Conservation (phyloP, 1,140 invertebrate genomes). For the Magallana ariakensis region DNA sequence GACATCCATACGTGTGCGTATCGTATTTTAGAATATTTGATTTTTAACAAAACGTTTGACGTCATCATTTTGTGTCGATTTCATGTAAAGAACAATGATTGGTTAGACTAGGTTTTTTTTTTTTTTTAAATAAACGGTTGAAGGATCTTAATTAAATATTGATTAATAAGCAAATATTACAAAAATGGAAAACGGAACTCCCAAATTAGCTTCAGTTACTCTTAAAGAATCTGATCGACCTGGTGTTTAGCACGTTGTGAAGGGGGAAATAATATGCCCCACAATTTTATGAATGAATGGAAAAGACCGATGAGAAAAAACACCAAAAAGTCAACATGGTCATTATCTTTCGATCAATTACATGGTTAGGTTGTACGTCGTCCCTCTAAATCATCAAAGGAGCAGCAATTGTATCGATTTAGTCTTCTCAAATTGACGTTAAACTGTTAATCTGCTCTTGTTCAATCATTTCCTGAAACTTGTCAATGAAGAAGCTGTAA, state of each 20-base stretch:
- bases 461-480: conserved; percentile 19
- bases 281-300: background rate
- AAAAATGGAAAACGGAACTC: conserved; percentile 16
- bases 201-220: background rate
- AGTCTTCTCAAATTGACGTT: conserved; percentile 14
- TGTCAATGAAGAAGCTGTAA: background rate
- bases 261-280: background rate
- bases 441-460: conserved; percentile 11
- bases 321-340: background rate
- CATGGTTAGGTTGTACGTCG: background rate
- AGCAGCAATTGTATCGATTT: background rate
- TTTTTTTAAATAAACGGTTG: background rate
- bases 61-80: conserved; percentile 8
- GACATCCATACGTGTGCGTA: background rate
- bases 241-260: background rate
- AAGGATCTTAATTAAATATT: conserved; percentile 32
- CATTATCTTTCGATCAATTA: conserved; percentile 5
- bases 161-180: conserved; percentile 23
- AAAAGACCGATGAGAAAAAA: background rate
- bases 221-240: background rate
- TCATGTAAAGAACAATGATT: background rate
- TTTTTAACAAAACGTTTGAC: conserved; percentile 16
- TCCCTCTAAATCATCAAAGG: background rate
- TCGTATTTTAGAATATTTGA: conserved; percentile 16
- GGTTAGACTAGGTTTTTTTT: background rate